phyloP scores from a whole-genome alignment of 2,113 vertebrate genomes.

The Pitta sordida region DNA sequence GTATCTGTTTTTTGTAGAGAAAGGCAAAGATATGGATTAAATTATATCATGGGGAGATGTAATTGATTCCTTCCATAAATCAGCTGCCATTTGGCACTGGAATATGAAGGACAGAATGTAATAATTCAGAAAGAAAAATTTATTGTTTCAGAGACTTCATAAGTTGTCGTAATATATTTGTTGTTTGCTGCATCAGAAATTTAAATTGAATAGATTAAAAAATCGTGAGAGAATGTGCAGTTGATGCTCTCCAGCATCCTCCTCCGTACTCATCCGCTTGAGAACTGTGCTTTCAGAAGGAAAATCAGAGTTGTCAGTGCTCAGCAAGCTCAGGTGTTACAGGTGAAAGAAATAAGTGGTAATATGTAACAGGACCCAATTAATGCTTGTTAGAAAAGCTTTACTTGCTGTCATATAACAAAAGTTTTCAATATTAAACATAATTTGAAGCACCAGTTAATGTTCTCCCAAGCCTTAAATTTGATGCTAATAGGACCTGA shows the following conservation, averaged over 20 bases:
- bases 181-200: not conserved
- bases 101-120: conserved; percentile 9
- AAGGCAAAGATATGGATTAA: not conserved
- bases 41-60: not conserved
- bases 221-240: not conserved
- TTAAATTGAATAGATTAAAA: not conserved
- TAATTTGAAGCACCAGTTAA: not conserved
- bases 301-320: not conserved
- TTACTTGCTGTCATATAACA: not conserved
- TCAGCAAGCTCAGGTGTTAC: not conserved
- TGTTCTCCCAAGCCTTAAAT: not conserved
- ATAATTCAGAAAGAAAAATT: not conserved
- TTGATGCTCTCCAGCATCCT: not conserved
- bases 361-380: not conserved
- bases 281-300: not conserved
- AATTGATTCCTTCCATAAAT: not conserved
- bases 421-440: not conserved
- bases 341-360: not conserved
- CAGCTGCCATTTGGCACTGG: not conserved
- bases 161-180: conserved; percentile 3
- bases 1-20: not conserved
- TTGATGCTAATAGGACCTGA: not conserved
- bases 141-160: not conserved
- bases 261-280: not conserved
- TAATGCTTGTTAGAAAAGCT: not conserved